Evolutionary conservation across 2,888 invertebrate genomes (phyloP), one percentile per base, ranked within the genome.

Genomic region (Tuberolachnus salignus): DNA sequence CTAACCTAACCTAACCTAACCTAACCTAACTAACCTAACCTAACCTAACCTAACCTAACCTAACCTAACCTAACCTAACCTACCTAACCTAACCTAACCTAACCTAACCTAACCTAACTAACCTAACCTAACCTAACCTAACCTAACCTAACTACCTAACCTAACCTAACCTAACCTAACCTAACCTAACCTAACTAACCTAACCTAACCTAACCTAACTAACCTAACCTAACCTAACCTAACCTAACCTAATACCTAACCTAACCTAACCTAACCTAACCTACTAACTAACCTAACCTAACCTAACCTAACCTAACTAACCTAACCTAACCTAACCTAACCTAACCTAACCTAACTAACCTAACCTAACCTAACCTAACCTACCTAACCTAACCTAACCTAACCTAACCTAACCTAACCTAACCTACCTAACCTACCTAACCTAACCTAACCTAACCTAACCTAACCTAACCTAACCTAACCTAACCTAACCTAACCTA

Each of bases 211-310:
- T 66, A 74, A 63, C 74, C 59, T 59, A 72, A 70, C 80, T 70
- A 81, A 78, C 81, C 78, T 78, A 81, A 81, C 75, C 81, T 57
- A 78, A 81, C 67, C 81, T 49, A 66, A 80, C 73, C 80, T 74
- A 74, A 80, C 73, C 71, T 80, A 80, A 66, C 80, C 69, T 74
- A 75, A 74, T 16, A 72, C 69, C 81, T 81, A 78, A 81, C 81
- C 81, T 81, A 81, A 81, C 81, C 81, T 78, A 81, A 78, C 81
- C 78, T 78, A 81, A 81, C 81, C 75, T 81, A 78, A 78, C 75
- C 78, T 78, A n/a, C n/a, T n/a, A n/a, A n/a, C n/a, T n/a, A 81
- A 81, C 78, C 70, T 70, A 81, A 78, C 71, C 66, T 57, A 53
- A 72, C 53, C 64, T 46, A 51, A n/a, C n/a, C n/a, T n/a, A n/a